phyloP scores from a whole-genome alignment of 2,797 vertebrate genomes.

The Arctocebus calabarensis region DNA sequence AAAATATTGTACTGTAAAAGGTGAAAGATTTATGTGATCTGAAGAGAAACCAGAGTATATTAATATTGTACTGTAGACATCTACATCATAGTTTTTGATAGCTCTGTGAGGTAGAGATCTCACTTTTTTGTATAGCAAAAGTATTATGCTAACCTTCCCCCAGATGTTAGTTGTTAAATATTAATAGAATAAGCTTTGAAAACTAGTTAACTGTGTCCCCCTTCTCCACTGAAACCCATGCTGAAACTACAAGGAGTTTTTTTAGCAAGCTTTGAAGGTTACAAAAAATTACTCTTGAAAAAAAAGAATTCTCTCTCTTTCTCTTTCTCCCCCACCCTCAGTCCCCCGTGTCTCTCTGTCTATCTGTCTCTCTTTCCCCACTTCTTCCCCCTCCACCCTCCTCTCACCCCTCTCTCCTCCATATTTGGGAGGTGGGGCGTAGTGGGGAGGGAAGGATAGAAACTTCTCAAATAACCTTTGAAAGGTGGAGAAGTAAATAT shows the following conservation, averaged over 20 bases:
- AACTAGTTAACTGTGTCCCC: not conserved
- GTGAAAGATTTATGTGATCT: no score
- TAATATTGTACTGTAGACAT: not conserved
- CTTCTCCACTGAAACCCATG: not conserved
- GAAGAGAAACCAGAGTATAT: not conserved
- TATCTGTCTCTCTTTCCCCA: not conserved
- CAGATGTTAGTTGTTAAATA: slow-evolving; percentile 30
- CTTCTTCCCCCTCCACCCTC: not conserved
- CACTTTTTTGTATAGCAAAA: not conserved
- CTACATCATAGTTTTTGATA: not conserved
- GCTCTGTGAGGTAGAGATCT: not conserved
- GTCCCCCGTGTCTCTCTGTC: not conserved
- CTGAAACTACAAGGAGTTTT: slow-evolving; percentile 22
- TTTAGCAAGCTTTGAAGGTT: not conserved
- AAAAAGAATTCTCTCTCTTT: not conserved
- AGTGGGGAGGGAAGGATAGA: not conserved
- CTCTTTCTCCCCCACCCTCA: not conserved
- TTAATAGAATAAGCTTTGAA: slow-evolving; percentile 43
- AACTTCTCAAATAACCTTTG: slow-evolving; percentile 24
- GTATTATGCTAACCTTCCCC: not conserved
- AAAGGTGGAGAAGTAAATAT: not conserved
- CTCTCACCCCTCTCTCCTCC: not conserved
- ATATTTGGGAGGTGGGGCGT: not conserved
- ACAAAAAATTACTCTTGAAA: slow-evolving; percentile 13
- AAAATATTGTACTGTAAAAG: not conserved